A percentile compares a stretch with the other conserved stretches of the same genome.
These are phyloP conservation scores for Scaptomyza cyrtandrae DNA, from an alignment of 2,888 invertebrate genomes.

Conservation along the genomic window DNA sequence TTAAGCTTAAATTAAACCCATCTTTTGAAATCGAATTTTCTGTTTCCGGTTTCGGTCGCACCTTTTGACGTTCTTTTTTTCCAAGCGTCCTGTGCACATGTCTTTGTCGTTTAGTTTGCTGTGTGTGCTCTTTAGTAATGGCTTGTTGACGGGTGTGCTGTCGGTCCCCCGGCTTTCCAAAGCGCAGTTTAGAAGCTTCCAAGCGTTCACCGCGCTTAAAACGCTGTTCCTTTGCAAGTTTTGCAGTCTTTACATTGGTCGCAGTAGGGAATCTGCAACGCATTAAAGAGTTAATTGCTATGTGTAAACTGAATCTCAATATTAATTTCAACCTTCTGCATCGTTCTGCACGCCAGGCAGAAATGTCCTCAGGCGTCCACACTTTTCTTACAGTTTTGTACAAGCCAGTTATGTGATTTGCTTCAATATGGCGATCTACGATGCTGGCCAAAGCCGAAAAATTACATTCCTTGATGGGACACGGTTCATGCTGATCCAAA, in stretches of 20 bases:
- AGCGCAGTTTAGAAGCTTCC: conserved; percentile 84
- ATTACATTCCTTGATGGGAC: conserved; percentile 91
- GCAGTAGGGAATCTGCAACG: conserved; percentile 88
- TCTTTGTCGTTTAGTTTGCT: conserved; percentile 10
- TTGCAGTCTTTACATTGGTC: conserved; percentile 88
- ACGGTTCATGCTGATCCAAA: conserved; percentile 90
- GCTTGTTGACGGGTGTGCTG: conserved; percentile 57
- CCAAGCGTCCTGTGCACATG: not conserved
- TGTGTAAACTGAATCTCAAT: not conserved
- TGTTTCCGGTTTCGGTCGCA: not conserved
- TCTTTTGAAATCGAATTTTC: not conserved
- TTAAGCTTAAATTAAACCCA: not conserved
- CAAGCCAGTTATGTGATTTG: conserved; percentile 93
- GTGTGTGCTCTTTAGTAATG: conserved; percentile 21
- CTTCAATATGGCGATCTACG: conserved; percentile 91
- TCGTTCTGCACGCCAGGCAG: conserved; percentile 93
- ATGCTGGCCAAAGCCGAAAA: conserved; percentile 85
- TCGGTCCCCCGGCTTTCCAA: conserved; percentile 84
- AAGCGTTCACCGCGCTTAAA: conserved; percentile 91
- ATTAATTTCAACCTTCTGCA: conserved; percentile 86
- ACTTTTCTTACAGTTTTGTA: conserved; percentile 91
- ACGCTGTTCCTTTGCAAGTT: conserved; percentile 88
- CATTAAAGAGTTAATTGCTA: not conserved
- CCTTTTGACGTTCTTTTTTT: not conserved
- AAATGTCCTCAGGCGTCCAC: conserved; percentile 92